A percentile compares a stretch with the other conserved stretches of the same genome.
Conservation (phyloP, 2,888 invertebrate genomes). For the Eurytoma adleriae region DNA sequence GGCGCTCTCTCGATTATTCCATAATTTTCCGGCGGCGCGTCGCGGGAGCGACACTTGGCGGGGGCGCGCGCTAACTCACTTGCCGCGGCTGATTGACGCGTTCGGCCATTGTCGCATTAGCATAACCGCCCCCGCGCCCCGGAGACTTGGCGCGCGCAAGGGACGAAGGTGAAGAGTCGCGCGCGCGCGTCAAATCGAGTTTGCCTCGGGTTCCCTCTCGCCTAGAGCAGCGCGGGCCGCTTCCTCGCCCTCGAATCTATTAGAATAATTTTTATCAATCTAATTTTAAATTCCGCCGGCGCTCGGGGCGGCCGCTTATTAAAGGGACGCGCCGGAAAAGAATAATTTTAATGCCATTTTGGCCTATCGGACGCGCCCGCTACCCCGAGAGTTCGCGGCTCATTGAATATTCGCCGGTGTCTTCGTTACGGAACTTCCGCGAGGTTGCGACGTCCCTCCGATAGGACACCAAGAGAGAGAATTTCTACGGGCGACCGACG, state of each 20-base stretch:
- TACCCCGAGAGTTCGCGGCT: too few species aligned
- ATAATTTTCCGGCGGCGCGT: background rate
- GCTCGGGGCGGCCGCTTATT: constrained; percentile 15
- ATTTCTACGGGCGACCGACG: too few species aligned
- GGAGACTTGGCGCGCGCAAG: constrained; percentile 18
- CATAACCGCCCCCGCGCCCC: constrained; percentile 65
- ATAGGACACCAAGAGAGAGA: too few species aligned
- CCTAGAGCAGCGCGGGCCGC: constrained; percentile 2
- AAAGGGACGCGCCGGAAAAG: constrained; percentile 4
- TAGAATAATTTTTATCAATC: constrained; percentile 76
- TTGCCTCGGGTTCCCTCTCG: constrained; percentile 68
- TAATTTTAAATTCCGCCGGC: constrained; percentile 72
- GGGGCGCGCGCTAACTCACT: constrained; percentile 31
- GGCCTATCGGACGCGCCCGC: background rate
- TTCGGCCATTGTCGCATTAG: constrained; percentile 74
- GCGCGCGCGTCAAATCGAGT: constrained; percentile 72
- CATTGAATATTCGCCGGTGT: constrained; percentile 62
- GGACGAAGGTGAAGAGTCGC: constrained; percentile 9
- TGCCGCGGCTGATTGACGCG: constrained; percentile 68
- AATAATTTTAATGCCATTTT: constrained; percentile 19
- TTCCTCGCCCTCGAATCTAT: constrained; percentile 68
- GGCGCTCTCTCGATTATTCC: background rate
- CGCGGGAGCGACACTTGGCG: background rate
- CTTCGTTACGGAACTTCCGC: constrained; percentile 61
- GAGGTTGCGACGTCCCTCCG: too few species aligned